Base-by-base conservation (phyloP, 2,797 vertebrate species). In the Cryptoprocta ferox region DNA sequence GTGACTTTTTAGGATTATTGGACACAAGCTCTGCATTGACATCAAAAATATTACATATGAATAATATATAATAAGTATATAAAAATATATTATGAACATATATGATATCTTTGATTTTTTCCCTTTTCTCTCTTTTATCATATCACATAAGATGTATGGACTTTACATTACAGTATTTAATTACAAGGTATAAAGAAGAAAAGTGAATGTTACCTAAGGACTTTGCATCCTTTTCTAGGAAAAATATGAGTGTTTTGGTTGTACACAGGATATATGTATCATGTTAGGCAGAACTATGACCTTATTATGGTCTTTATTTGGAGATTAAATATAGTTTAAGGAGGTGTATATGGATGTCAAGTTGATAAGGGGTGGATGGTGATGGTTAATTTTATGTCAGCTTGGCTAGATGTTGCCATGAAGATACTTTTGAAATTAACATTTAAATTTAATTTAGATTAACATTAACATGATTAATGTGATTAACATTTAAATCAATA, bases 401-500 rank as follows among this genome's bases (percentile, higher is more conserved):
- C 63, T 66, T 80, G 30, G 26, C 35, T 63, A 75, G 66, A 78
- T 76, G 16, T 30, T 90, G 35, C 30, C 7, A 32, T 65, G 28
- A 95, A 89, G 13, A 59, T 37, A 48, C 19, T 63, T 94, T 75
- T 3, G 35, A 48, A 59, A 48, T 84, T 81, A 85, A 85, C 24
- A 85, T 56, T 84, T 89, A 89, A 91, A 37, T 96, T 73, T 73
- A 30, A 75, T 75, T 75, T 75, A 45, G 39, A 73, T 42, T 28
- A 73, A 73, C 39, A 75, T 75, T 45, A 30, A 75, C 26, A 75
- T 75, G 71, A 75, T 75, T 39, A 61, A 83, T 35, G 21, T 42
- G 26, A 56, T 85, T 78, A 86, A 85, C 24, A 85, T 56, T 84
- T 89, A 91, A 91, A 37, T 97, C 6, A 80, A 30, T 86, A 85